A percentile compares a stretch with the other conserved stretches of the same genome.
phyloP scores from a whole-genome alignment of 2,113 vertebrate genomes.

The Boulengeromyrus knoepffleri region DNA sequence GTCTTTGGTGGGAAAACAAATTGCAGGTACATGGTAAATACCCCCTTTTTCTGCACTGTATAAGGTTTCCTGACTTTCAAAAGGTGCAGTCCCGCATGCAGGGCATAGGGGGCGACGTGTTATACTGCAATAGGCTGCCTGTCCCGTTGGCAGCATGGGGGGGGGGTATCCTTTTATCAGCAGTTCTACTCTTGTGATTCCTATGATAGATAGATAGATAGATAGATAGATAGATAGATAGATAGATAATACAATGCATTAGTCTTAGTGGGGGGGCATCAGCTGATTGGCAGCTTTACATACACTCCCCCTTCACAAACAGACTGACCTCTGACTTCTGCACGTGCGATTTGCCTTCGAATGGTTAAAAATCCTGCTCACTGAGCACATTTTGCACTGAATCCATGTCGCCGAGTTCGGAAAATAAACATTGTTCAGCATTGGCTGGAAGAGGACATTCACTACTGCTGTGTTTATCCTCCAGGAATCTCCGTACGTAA shows the following conservation, averaged over 20 bases:
- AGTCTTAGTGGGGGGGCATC: neutral
- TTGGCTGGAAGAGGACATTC: neutral
- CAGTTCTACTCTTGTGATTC: neutral
- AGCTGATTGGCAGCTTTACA: neutral
- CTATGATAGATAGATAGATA: neutral
- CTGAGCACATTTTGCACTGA: neutral
- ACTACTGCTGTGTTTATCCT: neutral
- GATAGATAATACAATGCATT: neutral
- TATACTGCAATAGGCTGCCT: neutral
- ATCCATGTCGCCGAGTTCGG: neutral
- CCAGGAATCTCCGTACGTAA: neutral
- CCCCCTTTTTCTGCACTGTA: neutral
- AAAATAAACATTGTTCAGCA: neutral
- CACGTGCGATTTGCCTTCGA: neutral
- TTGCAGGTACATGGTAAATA: neutral
- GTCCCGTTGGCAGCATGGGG: neutral
- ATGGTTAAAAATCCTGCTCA: neutral
- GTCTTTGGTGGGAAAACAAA: neutral
- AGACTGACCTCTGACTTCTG: neutral
- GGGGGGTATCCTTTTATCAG: neutral
- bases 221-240: too few relatives aligned
- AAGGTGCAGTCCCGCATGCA: neutral
- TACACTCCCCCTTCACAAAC: neutral
- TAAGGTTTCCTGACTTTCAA: neutral
- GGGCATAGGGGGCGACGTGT: neutral